These are phyloP conservation scores for Thamnaconus septentrionalis DNA, from an alignment of 2,113 vertebrate species.

Conservation along the genomic window DNA sequence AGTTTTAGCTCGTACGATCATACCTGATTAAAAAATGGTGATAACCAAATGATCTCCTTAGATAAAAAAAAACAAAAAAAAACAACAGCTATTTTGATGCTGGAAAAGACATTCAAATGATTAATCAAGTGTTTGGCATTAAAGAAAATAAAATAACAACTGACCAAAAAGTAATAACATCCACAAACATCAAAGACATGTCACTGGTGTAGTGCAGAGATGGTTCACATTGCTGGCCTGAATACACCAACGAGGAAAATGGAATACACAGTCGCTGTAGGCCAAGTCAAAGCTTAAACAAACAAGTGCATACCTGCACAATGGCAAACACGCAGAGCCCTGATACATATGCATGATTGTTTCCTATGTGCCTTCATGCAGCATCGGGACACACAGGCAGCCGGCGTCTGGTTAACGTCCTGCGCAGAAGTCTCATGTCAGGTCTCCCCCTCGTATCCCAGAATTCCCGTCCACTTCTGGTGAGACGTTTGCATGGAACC, in stretches of 20 bases:
- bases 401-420: constrained; percentile 67
- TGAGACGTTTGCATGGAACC: constrained; percentile 52
- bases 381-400: constrained; percentile 64
- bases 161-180: too few relatives aligned
- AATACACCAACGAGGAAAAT: constrained; percentile 42
- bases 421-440: constrained; percentile 54
- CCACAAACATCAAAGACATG: too few relatives aligned
- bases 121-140: too few relatives aligned
- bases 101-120: too few relatives aligned
- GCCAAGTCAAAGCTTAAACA: constrained; percentile 49
- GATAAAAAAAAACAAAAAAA: too few relatives aligned
- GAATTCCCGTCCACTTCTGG: constrained; percentile 59
- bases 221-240: constrained; percentile 18
- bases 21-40: too few relatives aligned
- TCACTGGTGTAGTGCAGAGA: not conserved
- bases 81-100: too few relatives aligned
- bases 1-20: too few relatives aligned
- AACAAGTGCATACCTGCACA: constrained; percentile 60
- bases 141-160: too few relatives aligned
- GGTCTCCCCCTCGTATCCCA: constrained; percentile 58
- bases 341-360: constrained; percentile 50
- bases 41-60: too few relatives aligned
- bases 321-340: constrained; percentile 52
- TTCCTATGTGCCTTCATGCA: constrained; percentile 52
- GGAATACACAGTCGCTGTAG: constrained; percentile 27